Evolutionary conservation across 2,113 vertebrate genomes (phyloP).

Genomic region (Poeciliopsis prolifica): DNA sequence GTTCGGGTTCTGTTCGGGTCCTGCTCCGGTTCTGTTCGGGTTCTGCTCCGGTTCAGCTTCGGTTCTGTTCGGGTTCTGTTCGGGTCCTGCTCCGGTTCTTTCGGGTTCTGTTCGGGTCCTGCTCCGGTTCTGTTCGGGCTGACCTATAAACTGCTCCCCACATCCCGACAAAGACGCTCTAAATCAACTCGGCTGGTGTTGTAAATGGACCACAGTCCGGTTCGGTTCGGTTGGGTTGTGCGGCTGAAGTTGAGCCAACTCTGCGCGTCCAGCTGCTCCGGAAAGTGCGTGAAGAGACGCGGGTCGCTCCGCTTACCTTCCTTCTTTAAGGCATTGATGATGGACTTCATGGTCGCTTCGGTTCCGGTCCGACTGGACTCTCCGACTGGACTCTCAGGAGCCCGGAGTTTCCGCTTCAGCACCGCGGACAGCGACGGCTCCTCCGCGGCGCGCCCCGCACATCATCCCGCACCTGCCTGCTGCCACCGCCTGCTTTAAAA

Average conservation of each 20-base stretch:
- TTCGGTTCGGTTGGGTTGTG: not conserved
- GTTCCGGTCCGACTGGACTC: slow-evolving; percentile 58
- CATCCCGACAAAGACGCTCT: not conserved
- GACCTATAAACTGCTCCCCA: slow-evolving; percentile 50
- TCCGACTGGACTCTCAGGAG: slow-evolving; percentile 49
- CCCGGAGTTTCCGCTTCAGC: slow-evolving; percentile 36
- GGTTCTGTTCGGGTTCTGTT: slow-evolving; percentile 15
- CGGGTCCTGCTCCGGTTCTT: too few relatives aligned
- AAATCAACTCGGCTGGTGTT: not conserved
- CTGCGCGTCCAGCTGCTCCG: not conserved
- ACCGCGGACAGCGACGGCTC: too few relatives aligned
- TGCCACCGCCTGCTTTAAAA: not conserved
- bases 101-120: too few relatives aligned
- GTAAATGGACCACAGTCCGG: not conserved
- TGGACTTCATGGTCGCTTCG: slow-evolving; percentile 90
- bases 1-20: too few relatives aligned
- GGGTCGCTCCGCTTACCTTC: slow-evolving; percentile 85
- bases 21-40: too few relatives aligned
- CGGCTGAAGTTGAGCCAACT: not conserved
- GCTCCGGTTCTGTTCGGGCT: slow-evolving; percentile 2
- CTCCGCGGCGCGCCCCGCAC: slow-evolving; percentile 81
- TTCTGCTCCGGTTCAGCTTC: too few relatives aligned
- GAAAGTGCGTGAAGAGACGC: not conserved
- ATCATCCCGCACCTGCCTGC: slow-evolving; percentile 61
- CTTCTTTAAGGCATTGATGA: slow-evolving; percentile 97